A percentile compares a stretch with the other conserved stretches of the same genome.
phyloP scores from a whole-genome alignment of 35 echinoderm and acorn worm species.

The Ophioderma brevispina region DNA sequence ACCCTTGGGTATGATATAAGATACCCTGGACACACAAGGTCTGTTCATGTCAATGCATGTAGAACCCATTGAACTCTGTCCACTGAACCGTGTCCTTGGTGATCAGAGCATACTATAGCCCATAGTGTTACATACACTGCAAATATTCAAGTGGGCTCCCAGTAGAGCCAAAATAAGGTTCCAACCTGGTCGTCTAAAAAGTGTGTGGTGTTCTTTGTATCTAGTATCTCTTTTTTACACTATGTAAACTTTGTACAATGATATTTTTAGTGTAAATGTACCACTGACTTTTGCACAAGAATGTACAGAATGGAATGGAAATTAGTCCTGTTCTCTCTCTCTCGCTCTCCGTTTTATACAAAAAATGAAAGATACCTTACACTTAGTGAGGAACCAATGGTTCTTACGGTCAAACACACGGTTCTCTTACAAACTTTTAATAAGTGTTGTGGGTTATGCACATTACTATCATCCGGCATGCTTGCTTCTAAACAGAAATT shows the following conservation, averaged over 20 bases:
- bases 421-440: background rate
- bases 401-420: background rate
- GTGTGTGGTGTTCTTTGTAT: background rate
- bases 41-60: too few species aligned
- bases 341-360: background rate
- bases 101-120: too few species aligned
- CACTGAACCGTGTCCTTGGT: too few species aligned
- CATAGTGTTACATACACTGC: too few species aligned
- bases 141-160: too few species aligned
- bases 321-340: background rate
- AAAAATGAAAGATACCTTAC: background rate
- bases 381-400: background rate
- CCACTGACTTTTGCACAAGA: background rate
- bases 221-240: constrained; percentile 8
- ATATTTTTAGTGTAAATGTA: constrained; percentile 3
- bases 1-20: too few species aligned
- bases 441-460: background rate
- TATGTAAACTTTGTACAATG: constrained; percentile 11
- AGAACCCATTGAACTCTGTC: too few species aligned
- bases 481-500: background rate
- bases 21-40: too few species aligned
- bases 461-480: background rate
- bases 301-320: constrained; percentile 3
- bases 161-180: background rate
- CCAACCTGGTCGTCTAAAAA: background rate